Evolutionary conservation across 2,797 vertebrate species (phyloP).

Genomic region (Nannoperca obscura): DNA sequence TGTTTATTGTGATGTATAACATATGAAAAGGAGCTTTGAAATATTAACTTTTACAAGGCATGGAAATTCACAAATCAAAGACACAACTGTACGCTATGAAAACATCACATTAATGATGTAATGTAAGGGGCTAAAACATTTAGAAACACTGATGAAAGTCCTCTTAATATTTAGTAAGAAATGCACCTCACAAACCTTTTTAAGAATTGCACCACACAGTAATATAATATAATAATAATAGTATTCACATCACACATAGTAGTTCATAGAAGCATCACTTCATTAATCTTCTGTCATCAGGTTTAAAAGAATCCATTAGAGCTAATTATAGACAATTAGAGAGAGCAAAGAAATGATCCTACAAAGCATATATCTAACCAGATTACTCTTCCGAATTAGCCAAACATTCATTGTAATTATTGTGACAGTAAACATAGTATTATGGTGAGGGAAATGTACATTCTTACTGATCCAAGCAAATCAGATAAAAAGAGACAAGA

Average conservation of each 20-base stretch:
- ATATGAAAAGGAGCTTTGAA: background rate
- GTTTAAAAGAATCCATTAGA: constrained; percentile 69
- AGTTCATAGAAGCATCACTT: constrained; percentile 49
- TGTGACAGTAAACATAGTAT: constrained; percentile 37
- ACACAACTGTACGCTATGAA: background rate
- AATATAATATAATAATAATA: background rate
- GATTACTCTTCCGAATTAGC: constrained; percentile 43
- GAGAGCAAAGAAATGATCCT: constrained; percentile 52
- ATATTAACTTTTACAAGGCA: constrained; percentile 38
- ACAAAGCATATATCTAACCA: constrained; percentile 55
- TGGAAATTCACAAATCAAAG: constrained; percentile 31
- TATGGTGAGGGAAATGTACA: constrained; percentile 14
- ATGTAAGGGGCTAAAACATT: constrained; percentile 20
- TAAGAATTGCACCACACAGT: constrained; percentile 13
- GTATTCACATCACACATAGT: constrained; percentile 54
- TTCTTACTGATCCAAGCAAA: constrained; percentile 37
- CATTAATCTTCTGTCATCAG: constrained; percentile 64
- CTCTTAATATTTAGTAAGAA: constrained; percentile 17
- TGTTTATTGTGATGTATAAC: constrained; percentile 41
- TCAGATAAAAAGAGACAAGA: constrained; percentile 21
- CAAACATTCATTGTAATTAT: constrained; percentile 41
- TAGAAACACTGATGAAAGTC: constrained; percentile 2
- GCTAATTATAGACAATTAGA: constrained; percentile 70
- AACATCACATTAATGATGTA: constrained; percentile 36
- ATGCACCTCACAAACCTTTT: constrained; percentile 20